Base-by-base conservation (phyloP, 92 coral and sea anemone species). In the Zoanthus solanderi region DNA sequence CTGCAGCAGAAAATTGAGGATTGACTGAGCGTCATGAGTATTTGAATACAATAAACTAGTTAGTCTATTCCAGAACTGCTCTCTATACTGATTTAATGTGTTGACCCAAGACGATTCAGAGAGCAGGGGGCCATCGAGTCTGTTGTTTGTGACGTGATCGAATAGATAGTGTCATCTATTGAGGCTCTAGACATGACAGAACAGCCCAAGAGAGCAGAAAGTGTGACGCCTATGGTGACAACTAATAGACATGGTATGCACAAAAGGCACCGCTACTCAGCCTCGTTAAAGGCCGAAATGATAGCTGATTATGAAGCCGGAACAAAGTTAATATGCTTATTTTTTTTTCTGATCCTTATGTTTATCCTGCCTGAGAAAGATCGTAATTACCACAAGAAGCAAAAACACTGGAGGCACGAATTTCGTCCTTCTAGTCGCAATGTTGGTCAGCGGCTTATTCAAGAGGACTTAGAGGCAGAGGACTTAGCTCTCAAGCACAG, bases 201-300 rank as follows among this genome's bases (percentile, higher is more conserved):
- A 31, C 0, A 34, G 16, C 46, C n/a, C n/a, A 71, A 71, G 75
- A 34, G 72, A 67, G 72, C 72, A 67, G 32, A 67, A 67, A 29
- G 31, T 67, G 32, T 17, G 72, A 67, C 44, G n/a, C 50, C 75
- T 71, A 47, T 34, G 78, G 78, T 73, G 44, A 73, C 78, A 45
- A 73, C 78, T 73, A 73, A 73, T 73, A 73, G 78, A 45, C 57
- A 54, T 42, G 78, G 78, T 73, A 73, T 73, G 78, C 78, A 73
- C 80, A 76, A 52, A 10, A 76, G 80, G 44, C 65, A 52, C 17
- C 63, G 80, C 14, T 76, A 50, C 80, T 48, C 80, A 76, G 63
- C 63, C 42, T 76, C 18, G 65, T 76, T 76, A 4, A 76, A 50
- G 80, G 80, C 65, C 1, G 80, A 50, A 58, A 63, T 76, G n/a